Evolutionary conservation across 2,113 vertebrate species (phyloP), one percentile per base, ranked within the genome.

Genomic region (Bolborhynchus lineola): DNA sequence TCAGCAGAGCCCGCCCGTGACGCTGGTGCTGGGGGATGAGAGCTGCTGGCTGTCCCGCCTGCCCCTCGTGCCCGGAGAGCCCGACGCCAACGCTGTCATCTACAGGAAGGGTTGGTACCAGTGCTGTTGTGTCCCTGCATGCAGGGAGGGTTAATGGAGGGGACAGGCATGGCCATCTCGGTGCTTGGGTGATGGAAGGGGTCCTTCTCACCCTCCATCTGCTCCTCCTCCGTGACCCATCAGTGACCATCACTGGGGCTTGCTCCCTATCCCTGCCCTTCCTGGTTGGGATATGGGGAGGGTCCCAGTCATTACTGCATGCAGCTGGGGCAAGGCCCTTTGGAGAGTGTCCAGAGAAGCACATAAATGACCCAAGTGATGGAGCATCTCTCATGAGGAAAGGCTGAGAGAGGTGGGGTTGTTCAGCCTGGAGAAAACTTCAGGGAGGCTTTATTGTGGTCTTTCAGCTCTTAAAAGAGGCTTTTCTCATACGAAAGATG

Each of bases 31-130:
- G 97, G 98, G 98, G 41, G 98, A 99, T 1, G 96, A 98, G 64
- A 92, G 95, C 70, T 99, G 98, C 97, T 99, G 99, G 99, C 97
- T 99, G 37, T 97, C 84, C 57, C 95, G 37, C 8, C 97, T 99
- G 80, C 98, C 99, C 16, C 95, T 97, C 65, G 98, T 99, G 76
- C 94, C 95, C 1, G 97, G 95, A 15, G 71, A 98, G 90, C 93
- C 97, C 0, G 97, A 98, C 2, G 98, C 99, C 92, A 99, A 99
- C 90, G 91, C 98, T 0, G 98, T 98, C 79, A 97, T 99, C 98
- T 99, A 98, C 98, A 98, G 98, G 96, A 98, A 97, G 97, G 99
- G 99, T 99, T 39, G 62, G 98, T 97, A 33, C 75, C 35, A 1
- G 15, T 39, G 29, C 9, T 2, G 2, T 2, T 2, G 2, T 1